Conservation (phyloP, 2,113 vertebrate species). For the Sebastes schlegelii region DNA sequence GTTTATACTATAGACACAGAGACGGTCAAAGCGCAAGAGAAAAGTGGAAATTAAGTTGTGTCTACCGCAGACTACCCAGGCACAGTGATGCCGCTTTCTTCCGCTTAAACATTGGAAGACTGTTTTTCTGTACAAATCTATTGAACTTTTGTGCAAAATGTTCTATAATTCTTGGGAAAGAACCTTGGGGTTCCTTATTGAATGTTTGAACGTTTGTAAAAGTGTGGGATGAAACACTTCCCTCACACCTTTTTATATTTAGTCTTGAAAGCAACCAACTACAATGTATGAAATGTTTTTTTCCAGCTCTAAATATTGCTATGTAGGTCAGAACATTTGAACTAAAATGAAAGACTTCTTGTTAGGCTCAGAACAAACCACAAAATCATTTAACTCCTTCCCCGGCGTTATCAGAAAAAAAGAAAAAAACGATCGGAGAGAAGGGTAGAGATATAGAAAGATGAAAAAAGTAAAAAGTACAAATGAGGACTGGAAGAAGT, state of each 20-base stretch:
- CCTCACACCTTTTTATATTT: not conserved
- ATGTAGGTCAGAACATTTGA: conserved; percentile 10
- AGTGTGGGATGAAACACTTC: not conserved
- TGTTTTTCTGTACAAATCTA: not conserved
- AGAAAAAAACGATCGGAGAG: not conserved
- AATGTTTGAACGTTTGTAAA: not conserved
- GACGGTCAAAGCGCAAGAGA: too few species aligned
- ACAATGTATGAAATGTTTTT: too few species aligned
- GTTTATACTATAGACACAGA: too few species aligned
- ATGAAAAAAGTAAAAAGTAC: not conserved
- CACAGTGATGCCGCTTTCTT: not conserved
- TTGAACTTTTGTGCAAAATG: not conserved
- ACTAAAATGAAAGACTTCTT: not conserved
- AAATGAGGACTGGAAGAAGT: not conserved
- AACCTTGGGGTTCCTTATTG: not conserved
- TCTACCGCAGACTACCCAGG: too few species aligned
- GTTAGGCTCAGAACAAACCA: not conserved
- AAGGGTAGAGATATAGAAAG: not conserved
- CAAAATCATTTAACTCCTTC: not conserved
- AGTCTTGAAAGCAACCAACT: not conserved
- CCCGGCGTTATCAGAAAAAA: not conserved
- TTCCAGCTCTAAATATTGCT: not conserved
- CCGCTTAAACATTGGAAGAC: not conserved
- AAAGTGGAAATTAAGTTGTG: too few species aligned
- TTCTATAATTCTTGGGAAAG: not conserved